These are phyloP conservation scores for Ameiurus melas DNA, from an alignment of 2,113 vertebrate species.

Conservation along the genomic window DNA sequence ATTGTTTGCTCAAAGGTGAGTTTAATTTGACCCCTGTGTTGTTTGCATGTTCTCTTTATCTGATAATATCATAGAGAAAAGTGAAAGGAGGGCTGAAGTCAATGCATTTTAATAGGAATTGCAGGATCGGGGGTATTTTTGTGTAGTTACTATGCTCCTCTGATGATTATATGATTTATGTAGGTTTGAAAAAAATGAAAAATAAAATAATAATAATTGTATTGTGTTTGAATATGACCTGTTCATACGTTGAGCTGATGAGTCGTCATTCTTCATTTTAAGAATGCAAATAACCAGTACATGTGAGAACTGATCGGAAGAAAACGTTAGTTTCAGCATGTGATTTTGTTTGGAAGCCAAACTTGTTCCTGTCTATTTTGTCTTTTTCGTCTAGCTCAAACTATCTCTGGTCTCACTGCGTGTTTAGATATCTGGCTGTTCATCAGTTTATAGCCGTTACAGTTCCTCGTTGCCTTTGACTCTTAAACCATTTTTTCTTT, in stretches of 20 bases:
- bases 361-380: not conserved
- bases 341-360: not conserved
- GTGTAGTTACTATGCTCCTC: not conserved
- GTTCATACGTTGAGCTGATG: not conserved
- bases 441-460: not conserved
- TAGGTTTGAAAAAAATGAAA: too few species aligned
- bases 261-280: not conserved
- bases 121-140: not conserved
- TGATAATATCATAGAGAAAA: not conserved
- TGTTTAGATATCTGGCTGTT: not conserved
- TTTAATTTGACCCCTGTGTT: not conserved
- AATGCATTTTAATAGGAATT: not conserved
- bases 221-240: not conserved
- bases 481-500: not conserved
- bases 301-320: not conserved
- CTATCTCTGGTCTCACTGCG: too few species aligned
- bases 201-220: too few species aligned
- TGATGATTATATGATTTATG: not conserved
- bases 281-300: not conserved
- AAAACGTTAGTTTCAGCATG: not conserved
- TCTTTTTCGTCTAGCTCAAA: not conserved
- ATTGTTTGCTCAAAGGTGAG: slow-evolving; percentile 28
- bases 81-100: not conserved
- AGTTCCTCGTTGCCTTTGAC: not conserved
- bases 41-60: not conserved